Conservation (phyloP, 2,113 vertebrate genomes). For the Saguinus imperator region DNA sequence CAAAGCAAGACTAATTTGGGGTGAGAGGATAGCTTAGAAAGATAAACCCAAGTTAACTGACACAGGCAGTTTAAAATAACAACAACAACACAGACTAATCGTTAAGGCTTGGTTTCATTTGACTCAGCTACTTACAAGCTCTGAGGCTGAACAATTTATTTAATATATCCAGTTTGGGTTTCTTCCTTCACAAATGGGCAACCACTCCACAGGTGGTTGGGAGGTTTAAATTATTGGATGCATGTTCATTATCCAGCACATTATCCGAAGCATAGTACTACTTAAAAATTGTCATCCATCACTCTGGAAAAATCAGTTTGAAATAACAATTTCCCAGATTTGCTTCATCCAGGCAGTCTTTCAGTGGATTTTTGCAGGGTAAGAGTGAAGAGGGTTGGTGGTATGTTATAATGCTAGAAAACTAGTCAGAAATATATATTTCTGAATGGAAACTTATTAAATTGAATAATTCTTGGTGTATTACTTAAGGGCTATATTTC, state of each 20-base stretch:
- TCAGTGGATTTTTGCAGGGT: not conserved
- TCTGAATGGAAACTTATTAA: too few relatives aligned
- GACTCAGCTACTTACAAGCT: not conserved
- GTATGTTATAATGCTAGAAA: not conserved
- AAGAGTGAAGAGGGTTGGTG: not conserved
- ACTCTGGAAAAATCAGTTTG: not conserved
- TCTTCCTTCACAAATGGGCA: not conserved
- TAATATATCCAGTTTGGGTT: not conserved
- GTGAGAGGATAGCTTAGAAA: not conserved
- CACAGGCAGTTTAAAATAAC: constrained; percentile 22
- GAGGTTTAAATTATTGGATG: not conserved
- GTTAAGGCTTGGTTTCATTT: not conserved
- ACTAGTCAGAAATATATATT: not conserved
- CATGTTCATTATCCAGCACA: not conserved
- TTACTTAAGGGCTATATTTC: too few relatives aligned
- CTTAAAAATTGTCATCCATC: not conserved
- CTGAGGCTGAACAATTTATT: not conserved
- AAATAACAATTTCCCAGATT: not conserved
- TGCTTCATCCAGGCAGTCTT: not conserved
- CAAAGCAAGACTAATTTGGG: not conserved
- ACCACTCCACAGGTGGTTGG: not conserved
- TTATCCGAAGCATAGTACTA: not conserved
- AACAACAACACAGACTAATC: not conserved
- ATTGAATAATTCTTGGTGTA: too few relatives aligned
- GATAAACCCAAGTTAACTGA: not conserved